Evolutionary conservation across 2,888 invertebrate species (phyloP), one percentile per base, ranked within the genome.

Genomic region (Eupithecia pulchellata): DNA sequence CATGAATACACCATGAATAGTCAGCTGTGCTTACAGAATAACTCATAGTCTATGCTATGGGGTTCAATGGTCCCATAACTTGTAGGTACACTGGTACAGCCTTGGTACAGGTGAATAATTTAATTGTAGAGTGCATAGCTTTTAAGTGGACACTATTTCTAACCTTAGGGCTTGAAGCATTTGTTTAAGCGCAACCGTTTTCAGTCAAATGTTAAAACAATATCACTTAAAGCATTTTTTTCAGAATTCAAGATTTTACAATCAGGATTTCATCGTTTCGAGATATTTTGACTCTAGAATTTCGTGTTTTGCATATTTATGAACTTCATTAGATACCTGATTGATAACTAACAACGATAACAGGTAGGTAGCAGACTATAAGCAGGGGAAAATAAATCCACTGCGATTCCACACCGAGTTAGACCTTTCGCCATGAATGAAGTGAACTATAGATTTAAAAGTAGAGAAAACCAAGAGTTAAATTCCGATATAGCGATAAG

Each of bases 51-150:
- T 52, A 52, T 25, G 52, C 25, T 4, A 52, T 52, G 52, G 25
- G 25, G 52, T 52, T 52, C 52, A 52, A 52, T 52, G 52, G 25
- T 52, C 52, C 20, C 52, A 52, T 52, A 52, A 52, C 52, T 52
- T 25, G 20, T 4, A 52, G 20, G 13, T 25, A 20, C 42, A 42
- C 42, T 42, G 42, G 42, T 47, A 47, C 42, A 20, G 42, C 42
- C 42, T n/a, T 42, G 6, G 42, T n/a, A n/a, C 2, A 47, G 47
- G 20, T 52, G 13, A 52, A 52, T 9, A 25, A 52, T 25, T 20
- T 13, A 52, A 52, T 52, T 13, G 20, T 20, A 52, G 25, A 25
- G 25, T 52, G 52, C 4, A 47, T 3, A 20, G 9, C 14, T 36
- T 36, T 36, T 36, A 36, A 17, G 17, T 4, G 1, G 52, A 20